These are phyloP conservation scores for Drosophila merina DNA, from an alignment of 2,888 invertebrate genomes.

Conservation along the genomic window DNA sequence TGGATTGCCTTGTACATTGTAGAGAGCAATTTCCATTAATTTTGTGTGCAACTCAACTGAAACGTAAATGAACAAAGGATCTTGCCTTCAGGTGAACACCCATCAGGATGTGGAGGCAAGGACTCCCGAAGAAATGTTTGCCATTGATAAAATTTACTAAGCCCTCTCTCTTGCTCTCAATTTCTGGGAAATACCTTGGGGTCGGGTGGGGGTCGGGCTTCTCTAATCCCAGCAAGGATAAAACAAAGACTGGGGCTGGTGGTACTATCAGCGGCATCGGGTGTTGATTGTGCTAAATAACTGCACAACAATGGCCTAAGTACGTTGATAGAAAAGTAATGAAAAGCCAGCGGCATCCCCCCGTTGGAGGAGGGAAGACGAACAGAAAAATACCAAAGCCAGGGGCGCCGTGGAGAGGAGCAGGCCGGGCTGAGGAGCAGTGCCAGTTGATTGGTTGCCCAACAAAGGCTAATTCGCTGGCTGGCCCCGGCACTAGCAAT, in stretches of 20 bases:
- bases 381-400: not conserved
- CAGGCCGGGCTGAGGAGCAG: conserved; percentile 15
- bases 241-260: conserved; percentile 11
- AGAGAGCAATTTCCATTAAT: conserved; percentile 70
- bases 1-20: conserved; percentile 44
- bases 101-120: conserved; percentile 7
- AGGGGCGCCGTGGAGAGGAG: conserved; percentile 17
- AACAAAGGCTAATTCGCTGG: conserved; percentile 74
- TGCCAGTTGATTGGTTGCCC: conserved; percentile 67
- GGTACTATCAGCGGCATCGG: conserved; percentile 66
- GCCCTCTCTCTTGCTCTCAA: conserved; percentile 11
- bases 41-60: conserved; percentile 63
- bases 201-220: not conserved
- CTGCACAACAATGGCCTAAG: conserved; percentile 77
- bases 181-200: not conserved
- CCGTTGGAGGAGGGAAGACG: not conserved
- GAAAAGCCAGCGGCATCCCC: conserved; percentile 53
- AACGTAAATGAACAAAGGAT: conserved; percentile 69
- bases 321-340: conserved; percentile 79
- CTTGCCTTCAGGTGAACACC: conserved; percentile 56
- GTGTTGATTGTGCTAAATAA: conserved; percentile 77
- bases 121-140: conserved; percentile 37
- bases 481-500: conserved; percentile 63
- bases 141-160: conserved; percentile 66
- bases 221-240: not conserved